These are phyloP conservation scores for Acleris holmiana DNA, from an alignment of 2,888 invertebrate genomes.

Conservation along the genomic window DNA sequence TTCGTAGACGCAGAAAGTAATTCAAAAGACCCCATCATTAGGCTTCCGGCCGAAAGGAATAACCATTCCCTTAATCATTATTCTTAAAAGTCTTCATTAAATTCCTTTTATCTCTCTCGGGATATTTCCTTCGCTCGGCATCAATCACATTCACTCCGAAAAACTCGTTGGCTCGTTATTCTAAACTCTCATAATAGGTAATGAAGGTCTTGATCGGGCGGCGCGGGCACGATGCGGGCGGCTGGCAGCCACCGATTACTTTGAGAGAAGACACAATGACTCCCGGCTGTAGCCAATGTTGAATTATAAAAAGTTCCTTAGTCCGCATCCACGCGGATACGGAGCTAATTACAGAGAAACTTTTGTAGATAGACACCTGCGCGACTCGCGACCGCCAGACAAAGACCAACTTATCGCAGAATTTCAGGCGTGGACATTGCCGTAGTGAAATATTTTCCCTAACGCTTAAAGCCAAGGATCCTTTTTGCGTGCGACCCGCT, in stretches of 20 bases:
- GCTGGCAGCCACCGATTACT: constrained; percentile 80
- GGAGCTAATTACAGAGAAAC: constrained; percentile 81
- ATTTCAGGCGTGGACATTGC: constrained; percentile 64
- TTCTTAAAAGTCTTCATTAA: constrained; percentile 85
- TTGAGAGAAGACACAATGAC: constrained; percentile 79
- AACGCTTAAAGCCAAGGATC: constrained; percentile 48
- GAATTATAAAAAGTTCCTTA: constrained; percentile 80
- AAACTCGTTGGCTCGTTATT: constrained; percentile 83
- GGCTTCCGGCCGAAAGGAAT: constrained; percentile 79
- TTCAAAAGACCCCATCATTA: constrained; percentile 81
- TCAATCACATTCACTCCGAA: constrained; percentile 84
- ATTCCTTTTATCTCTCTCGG: constrained; percentile 83
- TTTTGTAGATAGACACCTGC: constrained; percentile 84
- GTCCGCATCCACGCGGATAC: constrained; percentile 77
- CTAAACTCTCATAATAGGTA: constrained; percentile 85
- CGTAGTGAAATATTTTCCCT: constrained; percentile 61
- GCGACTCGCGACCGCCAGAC: constrained; percentile 76
- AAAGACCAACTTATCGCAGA: constrained; percentile 81
- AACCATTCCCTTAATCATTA: constrained; percentile 84
- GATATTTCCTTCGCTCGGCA: constrained; percentile 81
- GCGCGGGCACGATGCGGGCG: constrained; percentile 61
- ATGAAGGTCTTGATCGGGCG: constrained; percentile 77
- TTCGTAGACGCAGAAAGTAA: constrained; percentile 74
- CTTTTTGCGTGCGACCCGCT: constrained; percentile 50
- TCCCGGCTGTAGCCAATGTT: constrained; percentile 77